Percentiles rank a stretch among this genome's conserved stretches.
phyloP scores from a whole-genome alignment of 2,888 invertebrate genomes.

The Eilema caniola region DNA sequence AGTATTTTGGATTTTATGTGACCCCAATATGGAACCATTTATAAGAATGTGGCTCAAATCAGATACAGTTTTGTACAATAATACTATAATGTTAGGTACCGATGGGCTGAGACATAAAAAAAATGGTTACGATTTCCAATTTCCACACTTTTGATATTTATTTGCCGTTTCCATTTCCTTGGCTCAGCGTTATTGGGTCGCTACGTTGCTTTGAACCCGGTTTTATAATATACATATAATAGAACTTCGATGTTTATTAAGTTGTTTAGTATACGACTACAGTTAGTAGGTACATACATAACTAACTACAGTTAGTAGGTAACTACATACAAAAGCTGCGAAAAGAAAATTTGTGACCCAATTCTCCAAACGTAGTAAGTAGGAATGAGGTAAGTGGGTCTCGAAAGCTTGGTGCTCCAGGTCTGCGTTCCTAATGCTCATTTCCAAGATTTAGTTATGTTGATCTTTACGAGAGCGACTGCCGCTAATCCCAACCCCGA shows the following conservation, averaged over 20 bases:
- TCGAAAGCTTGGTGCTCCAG: too few relatives aligned
- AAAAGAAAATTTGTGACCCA: too few relatives aligned
- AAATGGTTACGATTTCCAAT: constrained; percentile 40
- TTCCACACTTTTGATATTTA: constrained; percentile 47
- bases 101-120: constrained; percentile 26
- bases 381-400: too few relatives aligned
- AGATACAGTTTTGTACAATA: background rate
- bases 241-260: constrained; percentile 36
- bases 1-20: too few relatives aligned
- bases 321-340: background rate
- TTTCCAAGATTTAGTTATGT: too few relatives aligned
- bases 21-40: background rate
- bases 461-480: too few relatives aligned
- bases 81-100: constrained; percentile 5
- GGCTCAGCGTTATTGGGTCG: constrained; percentile 24
- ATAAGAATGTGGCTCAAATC: background rate
- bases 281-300: too few relatives aligned
- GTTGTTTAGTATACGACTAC: background rate
- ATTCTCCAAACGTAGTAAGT: too few relatives aligned
- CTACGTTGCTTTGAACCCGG: constrained; percentile 25
- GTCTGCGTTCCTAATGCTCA: too few relatives aligned
- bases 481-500: too few relatives aligned
- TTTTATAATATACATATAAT: constrained; percentile 43
- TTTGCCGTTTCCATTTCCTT: constrained; percentile 47
- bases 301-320: background rate